phyloP scores from a whole-genome alignment of 2,797 vertebrate species.

The Podarcis lilfordi region DNA sequence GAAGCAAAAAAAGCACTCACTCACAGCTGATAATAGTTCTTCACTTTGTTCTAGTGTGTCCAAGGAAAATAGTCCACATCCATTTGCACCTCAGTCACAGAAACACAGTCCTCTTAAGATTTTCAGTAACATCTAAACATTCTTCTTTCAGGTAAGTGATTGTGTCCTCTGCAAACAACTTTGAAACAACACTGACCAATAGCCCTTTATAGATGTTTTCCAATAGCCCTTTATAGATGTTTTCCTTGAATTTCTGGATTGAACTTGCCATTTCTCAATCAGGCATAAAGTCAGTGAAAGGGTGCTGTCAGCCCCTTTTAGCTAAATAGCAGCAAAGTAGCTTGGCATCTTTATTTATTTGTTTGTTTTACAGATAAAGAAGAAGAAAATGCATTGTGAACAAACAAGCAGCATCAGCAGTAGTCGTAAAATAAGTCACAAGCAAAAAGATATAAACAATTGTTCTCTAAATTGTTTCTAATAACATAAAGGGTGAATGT shows the following conservation, averaged over 20 bases:
- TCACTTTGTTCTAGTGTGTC: background rate
- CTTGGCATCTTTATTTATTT: background rate
- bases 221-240: no score
- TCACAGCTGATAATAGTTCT: background rate
- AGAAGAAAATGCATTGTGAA: no score
- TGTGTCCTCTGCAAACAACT: background rate
- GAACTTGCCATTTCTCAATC: background rate
- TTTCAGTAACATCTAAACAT: background rate
- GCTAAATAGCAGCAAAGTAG: background rate
- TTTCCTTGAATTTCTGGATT: background rate
- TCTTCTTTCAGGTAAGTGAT: background rate
- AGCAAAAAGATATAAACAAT: background rate
- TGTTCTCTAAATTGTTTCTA: background rate
- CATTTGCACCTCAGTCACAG: background rate
- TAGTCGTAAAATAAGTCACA: no score
- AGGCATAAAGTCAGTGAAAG: background rate
- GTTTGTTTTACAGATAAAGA: no score
- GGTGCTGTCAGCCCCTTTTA: background rate
- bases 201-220: background rate
- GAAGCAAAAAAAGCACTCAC: background rate
- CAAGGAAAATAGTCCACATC: background rate
- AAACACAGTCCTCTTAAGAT: background rate
- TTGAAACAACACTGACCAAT: background rate
- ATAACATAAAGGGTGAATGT: background rate
- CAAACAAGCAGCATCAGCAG: no score